A percentile compares a stretch with the other conserved stretches of the same genome.
Evolutionary conservation across 2,888 invertebrate genomes (phyloP).

Genomic region (Phengaris arion): DNA sequence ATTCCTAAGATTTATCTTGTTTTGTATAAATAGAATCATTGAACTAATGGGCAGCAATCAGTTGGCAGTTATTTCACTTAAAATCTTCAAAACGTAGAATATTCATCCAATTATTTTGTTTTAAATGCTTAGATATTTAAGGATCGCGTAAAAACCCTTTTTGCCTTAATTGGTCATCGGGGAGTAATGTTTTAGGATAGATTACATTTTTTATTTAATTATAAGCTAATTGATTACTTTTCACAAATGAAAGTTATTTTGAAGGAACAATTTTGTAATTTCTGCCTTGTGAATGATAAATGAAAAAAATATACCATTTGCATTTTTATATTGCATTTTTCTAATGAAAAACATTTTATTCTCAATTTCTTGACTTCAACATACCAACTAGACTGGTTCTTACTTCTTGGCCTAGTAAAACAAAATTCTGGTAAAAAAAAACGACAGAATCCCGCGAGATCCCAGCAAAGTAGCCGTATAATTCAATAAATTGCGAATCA

Average conservation of each 20-base stretch:
- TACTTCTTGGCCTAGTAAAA: too few relatives aligned
- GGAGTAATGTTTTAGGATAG: background rate
- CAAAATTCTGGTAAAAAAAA: too few relatives aligned
- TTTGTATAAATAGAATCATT: background rate
- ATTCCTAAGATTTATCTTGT: background rate
- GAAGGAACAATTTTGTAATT: too few relatives aligned
- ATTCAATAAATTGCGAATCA: conserved; percentile 11
- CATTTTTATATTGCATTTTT: too few relatives aligned
- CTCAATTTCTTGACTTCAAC: too few relatives aligned
- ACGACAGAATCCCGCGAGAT: background rate
- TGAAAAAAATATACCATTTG: too few relatives aligned
- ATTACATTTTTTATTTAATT: conserved; percentile 8
- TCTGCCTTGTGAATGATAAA: too few relatives aligned
- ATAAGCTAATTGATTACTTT: background rate
- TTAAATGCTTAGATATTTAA: conserved; percentile 5
- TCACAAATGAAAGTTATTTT: background rate
- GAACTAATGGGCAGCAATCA: conserved; percentile 1
- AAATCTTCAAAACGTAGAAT: background rate
- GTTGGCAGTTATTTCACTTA: conserved; percentile 15
- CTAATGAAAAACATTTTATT: too few relatives aligned
- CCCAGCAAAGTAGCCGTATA: background rate
- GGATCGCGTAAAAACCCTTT: background rate
- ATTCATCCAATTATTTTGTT: background rate
- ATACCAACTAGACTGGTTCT: too few relatives aligned
- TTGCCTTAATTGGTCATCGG: background rate